phyloP scores from a whole-genome alignment of 2,797 vertebrate genomes.

The Coendou prehensilis region DNA sequence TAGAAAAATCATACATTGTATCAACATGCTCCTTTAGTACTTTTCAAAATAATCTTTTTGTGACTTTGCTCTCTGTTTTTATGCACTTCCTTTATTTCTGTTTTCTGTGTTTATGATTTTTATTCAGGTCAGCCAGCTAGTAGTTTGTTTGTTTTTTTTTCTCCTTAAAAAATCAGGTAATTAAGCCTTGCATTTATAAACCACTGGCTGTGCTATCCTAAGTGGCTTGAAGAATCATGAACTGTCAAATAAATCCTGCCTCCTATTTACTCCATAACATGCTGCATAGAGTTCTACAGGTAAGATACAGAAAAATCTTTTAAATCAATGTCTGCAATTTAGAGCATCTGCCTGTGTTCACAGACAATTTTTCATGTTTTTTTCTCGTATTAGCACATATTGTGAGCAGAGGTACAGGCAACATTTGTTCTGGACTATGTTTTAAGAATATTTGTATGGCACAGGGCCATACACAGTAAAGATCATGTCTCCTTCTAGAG shows the following conservation, averaged over 20 bases:
- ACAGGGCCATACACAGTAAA: not conserved
- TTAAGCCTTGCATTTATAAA: not conserved
- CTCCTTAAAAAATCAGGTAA: not conserved
- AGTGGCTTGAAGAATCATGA: slow-evolving; percentile 8
- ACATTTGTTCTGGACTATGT: not conserved
- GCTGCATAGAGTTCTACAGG: not conserved
- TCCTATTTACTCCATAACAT: not conserved
- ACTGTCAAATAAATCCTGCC: not conserved
- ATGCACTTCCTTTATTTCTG: not conserved
- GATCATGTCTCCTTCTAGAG: not conserved
- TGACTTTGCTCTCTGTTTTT: not conserved
- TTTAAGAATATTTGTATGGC: not conserved
- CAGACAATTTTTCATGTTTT: not conserved
- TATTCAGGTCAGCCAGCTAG: not conserved
- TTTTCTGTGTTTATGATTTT: not conserved
- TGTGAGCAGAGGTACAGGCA: not conserved
- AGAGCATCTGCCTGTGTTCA: not conserved
- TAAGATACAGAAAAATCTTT: not conserved
- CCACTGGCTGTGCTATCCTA: not conserved
- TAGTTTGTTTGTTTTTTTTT: not conserved
- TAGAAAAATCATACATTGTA: not conserved
- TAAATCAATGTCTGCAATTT: not conserved
- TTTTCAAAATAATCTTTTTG: not conserved
- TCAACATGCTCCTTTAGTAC: not conserved
- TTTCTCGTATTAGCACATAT: not conserved